A percentile compares a stretch with the other conserved stretches of the same genome.
These are phyloP conservation scores for Dallia pectoralis DNA, from an alignment of 2,797 vertebrate species.

Conservation along the genomic window DNA sequence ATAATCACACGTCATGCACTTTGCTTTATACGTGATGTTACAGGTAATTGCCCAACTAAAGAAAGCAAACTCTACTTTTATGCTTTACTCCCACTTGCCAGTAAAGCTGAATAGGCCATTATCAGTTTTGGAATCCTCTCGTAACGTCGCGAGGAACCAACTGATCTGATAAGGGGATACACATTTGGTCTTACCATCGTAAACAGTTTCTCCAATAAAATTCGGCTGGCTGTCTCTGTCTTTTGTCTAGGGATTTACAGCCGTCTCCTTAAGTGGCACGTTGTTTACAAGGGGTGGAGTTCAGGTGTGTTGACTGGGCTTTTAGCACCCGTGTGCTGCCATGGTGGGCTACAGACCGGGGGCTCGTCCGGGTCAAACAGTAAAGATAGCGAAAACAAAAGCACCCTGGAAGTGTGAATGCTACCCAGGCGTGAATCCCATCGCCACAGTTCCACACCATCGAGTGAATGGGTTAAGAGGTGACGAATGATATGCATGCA, in stretches of 20 bases:
- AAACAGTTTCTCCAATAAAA: background rate
- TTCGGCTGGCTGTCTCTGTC: background rate
- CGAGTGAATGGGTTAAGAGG: background rate
- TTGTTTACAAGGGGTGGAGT: slow-evolving; percentile 68
- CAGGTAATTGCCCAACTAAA: no score
- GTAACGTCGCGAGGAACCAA: no score
- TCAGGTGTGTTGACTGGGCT: slow-evolving; percentile 70
- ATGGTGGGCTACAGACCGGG: slow-evolving; percentile 55
- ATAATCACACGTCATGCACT: no score
- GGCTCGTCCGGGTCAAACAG: slow-evolving; percentile 61
- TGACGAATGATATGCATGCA: background rate
- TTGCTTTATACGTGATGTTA: no score
- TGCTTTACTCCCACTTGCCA: no score
- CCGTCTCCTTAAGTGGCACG: slow-evolving; percentile 59
- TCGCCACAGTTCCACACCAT: slow-evolving; percentile 25
- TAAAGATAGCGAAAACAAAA: slow-evolving; percentile 44
- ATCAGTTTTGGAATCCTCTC: no score
- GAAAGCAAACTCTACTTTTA: no score
- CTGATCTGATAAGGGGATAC: background rate
- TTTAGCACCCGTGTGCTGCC: slow-evolving; percentile 69
- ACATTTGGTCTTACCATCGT: background rate
- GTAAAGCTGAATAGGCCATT: no score
- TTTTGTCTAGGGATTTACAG: slow-evolving; percentile 56
- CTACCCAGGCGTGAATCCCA: slow-evolving; percentile 48
- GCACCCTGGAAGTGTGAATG: slow-evolving; percentile 61